Conservation (phyloP, 2,888 invertebrate species). For the Melipona beecheii region DNA sequence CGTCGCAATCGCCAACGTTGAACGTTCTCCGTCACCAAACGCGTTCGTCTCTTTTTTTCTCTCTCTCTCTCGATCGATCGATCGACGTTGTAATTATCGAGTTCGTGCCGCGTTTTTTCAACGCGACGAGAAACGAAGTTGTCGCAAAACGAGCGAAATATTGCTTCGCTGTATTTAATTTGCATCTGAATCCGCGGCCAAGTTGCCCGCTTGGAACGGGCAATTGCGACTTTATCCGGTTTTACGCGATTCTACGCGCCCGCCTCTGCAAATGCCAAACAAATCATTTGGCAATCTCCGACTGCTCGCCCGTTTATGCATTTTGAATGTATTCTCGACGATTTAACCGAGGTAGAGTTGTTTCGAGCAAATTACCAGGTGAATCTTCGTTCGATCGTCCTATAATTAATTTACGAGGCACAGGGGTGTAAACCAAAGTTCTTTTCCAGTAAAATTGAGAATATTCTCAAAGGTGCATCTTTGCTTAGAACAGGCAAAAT, state of each 20-base stretch:
- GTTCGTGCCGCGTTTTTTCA: slow-evolving; percentile 16
- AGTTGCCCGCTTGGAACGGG: slow-evolving; percentile 37
- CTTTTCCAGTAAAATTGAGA: too few species aligned
- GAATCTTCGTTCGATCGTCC: not conserved
- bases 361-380: too few species aligned
- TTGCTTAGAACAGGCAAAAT: too few species aligned
- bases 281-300: slow-evolving; percentile 16
- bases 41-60: not conserved
- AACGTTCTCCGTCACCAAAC: too few species aligned
- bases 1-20: too few species aligned
- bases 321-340: not conserved
- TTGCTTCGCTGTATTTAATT: slow-evolving; percentile 48
- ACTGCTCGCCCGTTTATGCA: slow-evolving; percentile 7
- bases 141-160: slow-evolving; percentile 43
- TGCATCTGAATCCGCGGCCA: slow-evolving; percentile 43
- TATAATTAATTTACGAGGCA: not conserved
- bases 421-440: too few species aligned
- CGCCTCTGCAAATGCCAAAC: slow-evolving; percentile 27
- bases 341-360: not conserved
- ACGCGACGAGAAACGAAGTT: slow-evolving; percentile 28
- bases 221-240: slow-evolving; percentile 51
- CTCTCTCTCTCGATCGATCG: not conserved
- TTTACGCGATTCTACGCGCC: slow-evolving; percentile 28
- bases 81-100: slow-evolving; percentile 27
- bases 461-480: too few species aligned